phyloP scores from a whole-genome alignment of 2,113 vertebrate genomes.

The Oreocharis arfaki region DNA sequence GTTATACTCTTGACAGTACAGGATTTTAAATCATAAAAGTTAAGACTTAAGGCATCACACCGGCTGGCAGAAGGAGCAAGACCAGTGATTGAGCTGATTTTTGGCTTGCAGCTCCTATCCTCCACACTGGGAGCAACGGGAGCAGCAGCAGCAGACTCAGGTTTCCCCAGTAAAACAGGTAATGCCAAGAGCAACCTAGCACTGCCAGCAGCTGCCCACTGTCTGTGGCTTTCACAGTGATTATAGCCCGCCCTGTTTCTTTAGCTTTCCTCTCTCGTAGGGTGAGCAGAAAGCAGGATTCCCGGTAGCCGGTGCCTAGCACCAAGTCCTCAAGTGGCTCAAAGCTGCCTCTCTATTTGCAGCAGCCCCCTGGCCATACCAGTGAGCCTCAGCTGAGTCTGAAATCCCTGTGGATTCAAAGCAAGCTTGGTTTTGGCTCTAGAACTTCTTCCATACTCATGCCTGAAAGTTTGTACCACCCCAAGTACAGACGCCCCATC shows the following conservation, averaged over 20 bases:
- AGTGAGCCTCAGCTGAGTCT: background rate
- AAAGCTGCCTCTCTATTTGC: background rate
- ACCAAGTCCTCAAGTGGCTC: background rate
- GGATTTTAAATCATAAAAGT: no score
- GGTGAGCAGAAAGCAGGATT: background rate
- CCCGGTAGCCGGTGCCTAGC: background rate
- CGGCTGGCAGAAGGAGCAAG: background rate
- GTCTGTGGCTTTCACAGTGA: background rate
- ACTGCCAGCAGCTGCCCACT: background rate
- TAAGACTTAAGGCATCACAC: no score
- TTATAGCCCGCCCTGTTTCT: rapidly evolving
- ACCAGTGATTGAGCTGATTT: background rate
- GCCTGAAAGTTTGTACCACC: background rate
- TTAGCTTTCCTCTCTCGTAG: background rate
- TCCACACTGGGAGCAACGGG: background rate
- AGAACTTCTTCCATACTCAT: background rate
- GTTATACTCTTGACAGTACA: no score
- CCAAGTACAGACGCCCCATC: rapidly evolving
- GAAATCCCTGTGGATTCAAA: background rate
- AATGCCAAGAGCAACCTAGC: background rate
- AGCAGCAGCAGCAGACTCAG: background rate
- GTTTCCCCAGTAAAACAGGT: background rate
- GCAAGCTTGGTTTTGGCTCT: rapidly evolving
- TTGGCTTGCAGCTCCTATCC: background rate
- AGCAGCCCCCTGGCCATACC: rapidly evolving